Percentiles rank a stretch among this genome's conserved stretches.
phyloP scores from a whole-genome alignment of 2,888 invertebrate species.

The Anthophora plumipes region DNA sequence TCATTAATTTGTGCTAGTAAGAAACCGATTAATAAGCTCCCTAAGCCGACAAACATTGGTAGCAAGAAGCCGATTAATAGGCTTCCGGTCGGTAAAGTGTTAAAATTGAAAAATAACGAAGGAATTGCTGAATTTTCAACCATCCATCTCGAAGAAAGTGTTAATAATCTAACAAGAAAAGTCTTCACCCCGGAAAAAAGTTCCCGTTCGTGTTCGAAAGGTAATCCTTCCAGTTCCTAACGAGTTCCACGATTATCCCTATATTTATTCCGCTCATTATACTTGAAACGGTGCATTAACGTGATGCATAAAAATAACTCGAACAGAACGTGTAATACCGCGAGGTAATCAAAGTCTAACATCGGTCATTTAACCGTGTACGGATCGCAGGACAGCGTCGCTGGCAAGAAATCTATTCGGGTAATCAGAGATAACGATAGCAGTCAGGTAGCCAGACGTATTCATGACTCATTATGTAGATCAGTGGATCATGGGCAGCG shows the following conservation, averaged over 20 bases:
- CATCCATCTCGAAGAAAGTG: too few species aligned
- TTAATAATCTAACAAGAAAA: not conserved
- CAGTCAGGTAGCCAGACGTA: slow-evolving; percentile 58
- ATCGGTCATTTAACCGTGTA: slow-evolving; percentile 23
- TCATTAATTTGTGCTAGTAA: too few species aligned
- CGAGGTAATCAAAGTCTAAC: slow-evolving; percentile 7
- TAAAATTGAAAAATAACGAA: too few species aligned
- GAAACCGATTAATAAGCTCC: too few species aligned
- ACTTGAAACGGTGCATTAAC: not conserved
- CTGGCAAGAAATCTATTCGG: slow-evolving; percentile 57
- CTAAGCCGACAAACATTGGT: too few species aligned
- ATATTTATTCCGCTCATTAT: not conserved
- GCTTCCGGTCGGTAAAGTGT: too few species aligned
- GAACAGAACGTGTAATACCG: not conserved
- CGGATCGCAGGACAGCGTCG: slow-evolving; percentile 15
- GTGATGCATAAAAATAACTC: not conserved
- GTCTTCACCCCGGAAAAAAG: not conserved
- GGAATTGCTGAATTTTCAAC: too few species aligned
- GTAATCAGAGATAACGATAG: slow-evolving; percentile 61
- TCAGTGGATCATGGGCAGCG: slow-evolving; percentile 54
- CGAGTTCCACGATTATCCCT: not conserved
- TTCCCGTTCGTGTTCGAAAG: not conserved
- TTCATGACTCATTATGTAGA: slow-evolving; percentile 66
- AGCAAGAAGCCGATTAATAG: too few species aligned
- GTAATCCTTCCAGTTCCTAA: not conserved